Evolutionary conservation across 2,888 invertebrate genomes (phyloP), one percentile per base, ranked within the genome.

Genomic region (Strigamia crassipes): DNA sequence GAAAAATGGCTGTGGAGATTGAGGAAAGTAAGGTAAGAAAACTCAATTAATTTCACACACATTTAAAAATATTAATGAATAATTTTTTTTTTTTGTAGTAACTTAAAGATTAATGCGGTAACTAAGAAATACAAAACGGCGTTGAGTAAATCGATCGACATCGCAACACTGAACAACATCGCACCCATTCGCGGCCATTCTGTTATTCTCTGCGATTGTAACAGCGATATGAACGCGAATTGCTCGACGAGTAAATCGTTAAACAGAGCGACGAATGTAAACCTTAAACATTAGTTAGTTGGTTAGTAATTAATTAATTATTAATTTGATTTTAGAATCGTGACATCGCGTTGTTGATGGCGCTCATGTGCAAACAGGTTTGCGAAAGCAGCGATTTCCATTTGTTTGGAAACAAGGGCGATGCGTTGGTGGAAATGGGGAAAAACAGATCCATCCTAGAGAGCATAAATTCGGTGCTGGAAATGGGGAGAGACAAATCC

Each of bases 101-200:
- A 4, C 42, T 2, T 2, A 46, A 15, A 3, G 2, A 46, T 46
- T 10, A 10, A 2, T 4, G 15, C 4, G 2, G 10, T 46, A 10
- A 8, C 15, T 2, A 46, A 46, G 13, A 15, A 10, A 2, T 89
- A 89, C 84, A 84, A 86, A 18, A 87, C 86, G 82, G 88, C 89
- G 10, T 84, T 89, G 66, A 88, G 89, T 83, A 86, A 86, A 18
- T 87, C 89, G 4, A 86, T 89, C n/a, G 87, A 87, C 85, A 86
- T 89, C 41, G 88, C 89, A 51, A 88, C 89, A 4, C 84, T 86
- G 1, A 86, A 88, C 85, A 89, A 89, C 85, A 87, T 89, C 10
- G 85, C 86, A 78, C 89, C 88, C n/a, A 88, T 89, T 82, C 85
- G 85, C 82, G 89, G 89, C 1, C 85, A 85, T 15, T 88, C 88